Conservation (phyloP, 1,140 invertebrate species). For the Cherax quadricarinatus region DNA sequence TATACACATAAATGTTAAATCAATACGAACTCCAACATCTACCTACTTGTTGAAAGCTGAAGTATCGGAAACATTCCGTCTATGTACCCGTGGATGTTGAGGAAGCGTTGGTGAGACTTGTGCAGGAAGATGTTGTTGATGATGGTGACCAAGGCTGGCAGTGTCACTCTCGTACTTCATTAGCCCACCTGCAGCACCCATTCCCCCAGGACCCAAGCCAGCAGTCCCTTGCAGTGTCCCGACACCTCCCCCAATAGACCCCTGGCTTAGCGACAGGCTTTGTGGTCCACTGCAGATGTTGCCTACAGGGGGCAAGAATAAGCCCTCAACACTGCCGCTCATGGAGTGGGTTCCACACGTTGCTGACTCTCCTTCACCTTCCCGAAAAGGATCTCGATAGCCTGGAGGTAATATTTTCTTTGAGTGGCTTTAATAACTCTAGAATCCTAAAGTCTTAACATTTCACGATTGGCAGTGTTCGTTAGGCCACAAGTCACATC, state of each 20-base stretch:
- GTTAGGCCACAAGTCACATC: too few relatives aligned
- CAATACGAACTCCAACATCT: neutral
- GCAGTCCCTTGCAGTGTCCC: neutral
- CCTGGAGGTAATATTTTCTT: constrained; percentile 73
- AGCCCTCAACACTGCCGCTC: constrained; percentile 53
- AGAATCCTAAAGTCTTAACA: too few relatives aligned
- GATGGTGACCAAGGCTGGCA: constrained; percentile 77
- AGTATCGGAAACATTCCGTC: constrained; percentile 91
- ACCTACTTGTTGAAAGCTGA: constrained; percentile 90
- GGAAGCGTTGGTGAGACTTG: constrained; percentile 77
- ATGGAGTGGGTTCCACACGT: constrained; percentile 75
- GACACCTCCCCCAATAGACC: constrained; percentile 47
- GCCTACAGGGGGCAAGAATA: constrained; percentile 44
- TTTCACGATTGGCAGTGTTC: too few relatives aligned
- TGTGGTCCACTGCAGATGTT: constrained; percentile 56
- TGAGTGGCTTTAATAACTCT: neutral
- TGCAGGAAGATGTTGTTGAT: constrained; percentile 78
- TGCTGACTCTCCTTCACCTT: constrained; percentile 75
- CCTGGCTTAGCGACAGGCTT: constrained; percentile 55
- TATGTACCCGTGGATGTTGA: constrained; percentile 43
- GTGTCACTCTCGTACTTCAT: constrained; percentile 72
- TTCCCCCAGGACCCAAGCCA: neutral
- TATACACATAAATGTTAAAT: too few relatives aligned
- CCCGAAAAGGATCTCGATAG: constrained; percentile 82
- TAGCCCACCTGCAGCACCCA: constrained; percentile 25